Percentiles rank a stretch among this genome's conserved stretches.
Evolutionary conservation across 2,797 vertebrate species (phyloP).

Genomic region (Enteromius fasciolatus): DNA sequence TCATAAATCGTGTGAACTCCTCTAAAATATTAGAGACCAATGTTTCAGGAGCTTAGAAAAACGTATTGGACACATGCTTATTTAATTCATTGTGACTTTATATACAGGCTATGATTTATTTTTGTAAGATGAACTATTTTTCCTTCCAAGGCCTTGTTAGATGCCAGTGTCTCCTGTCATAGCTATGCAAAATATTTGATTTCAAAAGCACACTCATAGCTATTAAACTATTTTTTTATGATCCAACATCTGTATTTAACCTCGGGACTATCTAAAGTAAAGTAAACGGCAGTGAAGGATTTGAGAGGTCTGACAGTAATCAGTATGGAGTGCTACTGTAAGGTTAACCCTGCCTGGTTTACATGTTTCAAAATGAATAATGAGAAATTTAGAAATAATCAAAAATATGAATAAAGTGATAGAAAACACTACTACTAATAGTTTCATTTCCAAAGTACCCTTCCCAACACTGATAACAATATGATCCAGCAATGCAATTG

Average conservation of each 20-base stretch:
- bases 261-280: neutral
- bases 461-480: neutral
- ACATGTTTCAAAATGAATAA: neutral
- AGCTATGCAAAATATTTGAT: neutral
- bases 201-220: neutral
- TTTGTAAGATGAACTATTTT: neutral
- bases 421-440: neutral
- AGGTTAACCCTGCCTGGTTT: neutral
- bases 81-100: neutral
- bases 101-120: neutral
- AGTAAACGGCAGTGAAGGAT: too few relatives aligned
- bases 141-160: neutral
- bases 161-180: neutral
- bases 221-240: neutral
- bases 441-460: neutral
- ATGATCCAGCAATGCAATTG: neutral
- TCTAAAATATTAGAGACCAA: neutral
- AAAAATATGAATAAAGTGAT: neutral
- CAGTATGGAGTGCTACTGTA: neutral
- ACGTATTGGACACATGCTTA: neutral
- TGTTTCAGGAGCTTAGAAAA: neutral
- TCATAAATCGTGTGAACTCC: neutral
- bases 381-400: neutral
- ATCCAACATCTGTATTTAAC: neutral
- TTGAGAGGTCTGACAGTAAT: too few relatives aligned